A percentile compares a stretch with the other conserved stretches of the same genome.
Evolutionary conservation across 2,888 invertebrate species (phyloP).

Genomic region (Chymomyza procnemis): DNA sequence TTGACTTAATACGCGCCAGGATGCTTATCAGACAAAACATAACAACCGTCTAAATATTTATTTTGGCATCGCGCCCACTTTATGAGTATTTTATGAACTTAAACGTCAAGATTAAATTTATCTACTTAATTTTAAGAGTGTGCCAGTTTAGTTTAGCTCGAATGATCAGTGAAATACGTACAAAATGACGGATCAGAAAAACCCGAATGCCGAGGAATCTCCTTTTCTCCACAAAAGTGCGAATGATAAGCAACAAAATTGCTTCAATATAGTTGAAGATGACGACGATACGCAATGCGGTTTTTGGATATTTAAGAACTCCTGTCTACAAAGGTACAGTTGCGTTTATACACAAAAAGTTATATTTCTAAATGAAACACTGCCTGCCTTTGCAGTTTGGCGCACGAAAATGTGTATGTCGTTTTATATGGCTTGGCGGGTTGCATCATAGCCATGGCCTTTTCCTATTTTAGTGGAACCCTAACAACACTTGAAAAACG

Average conservation of each 20-base stretch:
- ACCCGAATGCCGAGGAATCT: neutral
- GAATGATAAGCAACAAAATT: neutral
- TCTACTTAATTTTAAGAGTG: neutral
- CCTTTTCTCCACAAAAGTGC: neutral
- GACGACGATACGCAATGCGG: conserved; percentile 82
- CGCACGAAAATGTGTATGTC: conserved; percentile 78
- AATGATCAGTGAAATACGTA: neutral
- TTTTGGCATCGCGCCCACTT: neutral
- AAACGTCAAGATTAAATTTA: neutral
- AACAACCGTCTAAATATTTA: neutral
- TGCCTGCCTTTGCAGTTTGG: conserved; percentile 63
- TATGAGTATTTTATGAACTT: neutral
- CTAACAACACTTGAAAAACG: conserved; percentile 86
- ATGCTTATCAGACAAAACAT: too few relatives aligned
- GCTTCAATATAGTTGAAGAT: neutral
- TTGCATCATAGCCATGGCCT: conserved; percentile 84
- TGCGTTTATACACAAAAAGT: conserved; percentile 36
- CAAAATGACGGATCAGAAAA: neutral
- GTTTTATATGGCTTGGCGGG: conserved; percentile 84
- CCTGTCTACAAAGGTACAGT: conserved; percentile 81
- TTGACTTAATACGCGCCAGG: neutral
- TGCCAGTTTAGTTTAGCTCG: neutral
- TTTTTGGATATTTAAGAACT: conserved; percentile 81
- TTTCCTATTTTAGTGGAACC: conserved; percentile 85
- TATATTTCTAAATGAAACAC: neutral